Evolutionary conservation across 2,888 invertebrate genomes (phyloP).

Genomic region (Corythucha ciliata): DNA sequence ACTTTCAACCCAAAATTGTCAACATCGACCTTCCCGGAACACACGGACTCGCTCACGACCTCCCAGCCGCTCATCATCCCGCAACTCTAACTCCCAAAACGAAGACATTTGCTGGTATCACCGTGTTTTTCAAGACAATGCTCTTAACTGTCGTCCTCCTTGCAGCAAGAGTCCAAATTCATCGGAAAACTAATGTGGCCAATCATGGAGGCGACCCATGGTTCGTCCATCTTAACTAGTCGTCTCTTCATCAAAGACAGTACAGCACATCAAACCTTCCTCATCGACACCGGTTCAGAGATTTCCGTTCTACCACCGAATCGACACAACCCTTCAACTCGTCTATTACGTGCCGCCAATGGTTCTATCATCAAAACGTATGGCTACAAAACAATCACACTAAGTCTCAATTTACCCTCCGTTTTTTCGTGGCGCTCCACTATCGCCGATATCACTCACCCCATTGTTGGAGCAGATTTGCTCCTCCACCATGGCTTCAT

Average conservation of each 20-base stretch:
- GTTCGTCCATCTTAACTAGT: neutral
- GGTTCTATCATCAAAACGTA: neutral
- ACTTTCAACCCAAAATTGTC: neutral
- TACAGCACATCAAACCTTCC: slow-evolving; percentile 14
- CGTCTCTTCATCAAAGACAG: slow-evolving; percentile 14
- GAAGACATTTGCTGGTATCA: slow-evolving; percentile 2
- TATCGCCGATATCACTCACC: slow-evolving; percentile 10
- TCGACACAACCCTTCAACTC: neutral
- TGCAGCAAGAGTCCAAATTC: neutral
- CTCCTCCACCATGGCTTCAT: slow-evolving; percentile 3
- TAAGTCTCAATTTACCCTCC: neutral
- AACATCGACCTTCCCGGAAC: neutral
- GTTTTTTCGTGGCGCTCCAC: slow-evolving; percentile 1
- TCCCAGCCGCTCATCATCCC: neutral
- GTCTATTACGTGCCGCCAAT: slow-evolving; percentile 13
- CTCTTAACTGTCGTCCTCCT: neutral
- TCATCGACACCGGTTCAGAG: slow-evolving; percentile 26
- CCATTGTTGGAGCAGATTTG: slow-evolving; percentile 16
- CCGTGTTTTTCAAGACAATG: neutral
- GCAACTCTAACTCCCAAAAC: neutral
- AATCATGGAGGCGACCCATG: slow-evolving; percentile 3
- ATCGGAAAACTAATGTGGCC: slow-evolving; percentile 15
- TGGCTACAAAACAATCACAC: neutral
- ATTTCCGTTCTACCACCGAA: slow-evolving; percentile 16
- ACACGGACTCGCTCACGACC: slow-evolving; percentile 1